Evolutionary conservation across 2,797 vertebrate genomes (phyloP).

Genomic region (Pelochelys cantorii): DNA sequence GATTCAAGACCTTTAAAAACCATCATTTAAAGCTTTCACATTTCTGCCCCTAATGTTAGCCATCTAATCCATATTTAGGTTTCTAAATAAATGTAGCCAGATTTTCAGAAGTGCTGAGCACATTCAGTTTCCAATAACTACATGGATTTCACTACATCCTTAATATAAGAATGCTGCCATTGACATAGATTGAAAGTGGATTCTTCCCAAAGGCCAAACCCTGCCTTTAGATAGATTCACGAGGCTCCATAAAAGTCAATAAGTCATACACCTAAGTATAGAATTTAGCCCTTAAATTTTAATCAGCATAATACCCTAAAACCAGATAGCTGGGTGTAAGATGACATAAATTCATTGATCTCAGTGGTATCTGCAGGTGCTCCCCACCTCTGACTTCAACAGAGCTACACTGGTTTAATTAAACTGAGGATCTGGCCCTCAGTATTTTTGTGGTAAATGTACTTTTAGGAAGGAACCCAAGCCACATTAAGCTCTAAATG

Average conservation of each 20-base stretch:
- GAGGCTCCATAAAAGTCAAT: neutral
- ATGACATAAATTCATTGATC: neutral
- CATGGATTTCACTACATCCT: neutral
- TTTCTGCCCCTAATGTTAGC: neutral
- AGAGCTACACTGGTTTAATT: neutral
- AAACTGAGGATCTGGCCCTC: neutral
- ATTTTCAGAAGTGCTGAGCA: neutral
- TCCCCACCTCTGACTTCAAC: neutral
- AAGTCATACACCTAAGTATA: neutral
- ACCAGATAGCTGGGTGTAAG: neutral
- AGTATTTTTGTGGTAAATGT: neutral
- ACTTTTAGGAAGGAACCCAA: neutral
- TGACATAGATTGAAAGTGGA: neutral
- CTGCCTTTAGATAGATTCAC: neutral
- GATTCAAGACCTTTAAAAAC: neutral
- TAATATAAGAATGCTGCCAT: neutral
- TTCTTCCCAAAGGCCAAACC: neutral
- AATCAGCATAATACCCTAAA: neutral
- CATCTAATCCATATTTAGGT: neutral
- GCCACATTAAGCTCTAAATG: neutral
- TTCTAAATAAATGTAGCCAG: neutral
- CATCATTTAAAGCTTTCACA: neutral
- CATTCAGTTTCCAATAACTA: neutral
- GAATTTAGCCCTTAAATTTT: neutral
- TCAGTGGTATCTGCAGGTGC: neutral